phyloP scores from a whole-genome alignment of 2,888 invertebrate genomes.

The Torymus texanus region DNA sequence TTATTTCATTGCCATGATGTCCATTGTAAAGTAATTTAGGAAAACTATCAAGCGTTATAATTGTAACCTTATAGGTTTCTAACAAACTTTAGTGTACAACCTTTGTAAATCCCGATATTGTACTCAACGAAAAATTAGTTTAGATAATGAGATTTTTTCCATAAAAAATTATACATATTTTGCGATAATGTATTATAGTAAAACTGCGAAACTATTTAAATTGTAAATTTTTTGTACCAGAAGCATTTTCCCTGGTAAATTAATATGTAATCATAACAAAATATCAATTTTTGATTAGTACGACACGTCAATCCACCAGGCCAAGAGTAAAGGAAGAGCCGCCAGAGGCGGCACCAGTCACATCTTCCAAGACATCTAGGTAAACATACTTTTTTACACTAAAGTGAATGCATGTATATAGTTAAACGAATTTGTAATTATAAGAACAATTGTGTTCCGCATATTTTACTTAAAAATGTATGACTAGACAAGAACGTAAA shows the following conservation, averaged over 20 bases:
- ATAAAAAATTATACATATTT: constrained; percentile 19
- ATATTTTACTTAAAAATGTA: constrained; percentile 46
- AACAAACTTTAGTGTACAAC: constrained; percentile 35
- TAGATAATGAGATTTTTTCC: too few species aligned
- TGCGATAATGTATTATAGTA: constrained; percentile 45
- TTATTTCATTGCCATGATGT: constrained; percentile 20
- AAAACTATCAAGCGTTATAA: constrained; percentile 45
- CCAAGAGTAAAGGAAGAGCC: constrained; percentile 76
- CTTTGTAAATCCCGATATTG: constrained; percentile 40
- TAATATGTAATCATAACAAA: constrained; percentile 66
- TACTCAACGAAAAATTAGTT: constrained; percentile 41
- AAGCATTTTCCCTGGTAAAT: constrained; percentile 59
- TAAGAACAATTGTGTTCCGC: constrained; percentile 41
- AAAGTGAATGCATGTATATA: constrained; percentile 66
- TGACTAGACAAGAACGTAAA: constrained; percentile 3
- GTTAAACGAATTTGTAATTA: constrained; percentile 37
- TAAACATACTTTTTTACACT: constrained; percentile 70
- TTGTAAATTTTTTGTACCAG: constrained; percentile 54
- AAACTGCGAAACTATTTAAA: constrained; percentile 39
- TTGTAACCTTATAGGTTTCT: constrained; percentile 36
- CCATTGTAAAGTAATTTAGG: constrained; percentile 40
- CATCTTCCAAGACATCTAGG: constrained; percentile 75
- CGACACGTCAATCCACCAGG: constrained; percentile 75
- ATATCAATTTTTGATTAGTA: constrained; percentile 74
- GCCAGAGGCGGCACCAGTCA: constrained; percentile 74